A percentile compares a stretch with the other conserved stretches of the same genome.
phyloP scores from a whole-genome alignment of 2,888 invertebrate species.

The Leucozona laternaria region DNA sequence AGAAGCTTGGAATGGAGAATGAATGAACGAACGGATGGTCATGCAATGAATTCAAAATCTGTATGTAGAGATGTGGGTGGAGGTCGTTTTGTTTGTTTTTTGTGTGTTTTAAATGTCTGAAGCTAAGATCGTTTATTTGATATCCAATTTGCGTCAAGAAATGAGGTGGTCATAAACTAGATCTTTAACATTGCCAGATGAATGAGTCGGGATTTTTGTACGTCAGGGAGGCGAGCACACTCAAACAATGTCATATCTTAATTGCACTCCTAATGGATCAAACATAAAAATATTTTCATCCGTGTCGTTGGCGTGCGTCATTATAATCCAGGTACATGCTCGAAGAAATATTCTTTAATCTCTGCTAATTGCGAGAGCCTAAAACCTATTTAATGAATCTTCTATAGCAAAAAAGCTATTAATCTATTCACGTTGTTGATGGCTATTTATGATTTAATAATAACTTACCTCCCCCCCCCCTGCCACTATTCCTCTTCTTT shows the following conservation, averaged over 20 bases:
- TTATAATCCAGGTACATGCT: background rate
- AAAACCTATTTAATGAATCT: slow-evolving; percentile 13
- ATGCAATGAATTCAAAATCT: slow-evolving; percentile 31
- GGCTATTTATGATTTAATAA: slow-evolving; percentile 47
- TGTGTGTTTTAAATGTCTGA: slow-evolving; percentile 2
- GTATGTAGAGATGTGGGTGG: slow-evolving; percentile 63
- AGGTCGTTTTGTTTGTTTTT: slow-evolving; percentile 47
- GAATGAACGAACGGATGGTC: background rate
- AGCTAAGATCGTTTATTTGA: slow-evolving; percentile 47
- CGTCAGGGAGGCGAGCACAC: background rate
- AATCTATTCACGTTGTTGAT: slow-evolving; percentile 41
- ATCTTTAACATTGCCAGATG: slow-evolving; percentile 11
- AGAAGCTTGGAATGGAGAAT: background rate
- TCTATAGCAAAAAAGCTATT: slow-evolving; percentile 31
- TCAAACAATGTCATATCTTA: background rate
- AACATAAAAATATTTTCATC: background rate
- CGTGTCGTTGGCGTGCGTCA: background rate
- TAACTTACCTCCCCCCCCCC: too few relatives aligned
- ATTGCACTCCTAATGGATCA: slow-evolving; percentile 6
- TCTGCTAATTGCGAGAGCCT: slow-evolving; percentile 2
- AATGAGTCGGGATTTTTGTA: background rate
- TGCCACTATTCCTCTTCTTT: too few relatives aligned
- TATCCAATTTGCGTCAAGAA: slow-evolving; percentile 30
- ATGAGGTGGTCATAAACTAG: background rate
- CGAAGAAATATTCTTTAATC: background rate